phyloP scores from a whole-genome alignment of 1,140 invertebrate species.

The Aphelenchoides besseyi region DNA sequence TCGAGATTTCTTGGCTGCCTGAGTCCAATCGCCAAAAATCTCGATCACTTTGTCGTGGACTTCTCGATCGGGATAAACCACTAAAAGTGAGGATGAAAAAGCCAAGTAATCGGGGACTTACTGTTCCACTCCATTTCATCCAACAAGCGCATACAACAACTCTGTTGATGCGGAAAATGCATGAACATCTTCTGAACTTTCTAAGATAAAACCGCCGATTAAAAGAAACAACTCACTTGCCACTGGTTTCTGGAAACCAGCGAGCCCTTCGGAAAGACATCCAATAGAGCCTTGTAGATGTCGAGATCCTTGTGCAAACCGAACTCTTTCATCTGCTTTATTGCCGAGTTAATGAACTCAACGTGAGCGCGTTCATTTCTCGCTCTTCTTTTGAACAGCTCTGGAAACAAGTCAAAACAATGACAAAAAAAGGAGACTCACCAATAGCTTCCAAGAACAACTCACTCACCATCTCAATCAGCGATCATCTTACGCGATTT shows the following conservation, averaged over 20 bases:
- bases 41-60: conserved; percentile 76
- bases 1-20: conserved; percentile 77
- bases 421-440: conserved; percentile 23
- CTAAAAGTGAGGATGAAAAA: conserved; percentile 64
- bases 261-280: conserved; percentile 86
- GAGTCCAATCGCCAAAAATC: conserved; percentile 77
- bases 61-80: conserved; percentile 84
- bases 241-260: conserved; percentile 77
- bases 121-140: conserved; percentile 85
- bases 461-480: conserved; percentile 31
- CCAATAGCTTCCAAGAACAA: conserved; percentile 45
- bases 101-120: conserved; percentile 62
- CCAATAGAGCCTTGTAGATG: conserved; percentile 81
- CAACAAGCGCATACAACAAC: conserved; percentile 79
- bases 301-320: conserved; percentile 79
- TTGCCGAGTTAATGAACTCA: conserved; percentile 84
- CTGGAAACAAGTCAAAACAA: conserved; percentile 27
- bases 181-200: conserved; percentile 66
- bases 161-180: conserved; percentile 90
- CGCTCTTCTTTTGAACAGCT: conserved; percentile 38
- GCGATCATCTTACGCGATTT: background rate
- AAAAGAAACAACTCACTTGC: conserved; percentile 67
- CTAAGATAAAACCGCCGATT: conserved; percentile 70
- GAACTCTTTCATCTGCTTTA: conserved; percentile 83
- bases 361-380: conserved; percentile 72